These are phyloP conservation scores for Junco hyemalis DNA, from an alignment of 2,113 vertebrate species.

Conservation along the genomic window DNA sequence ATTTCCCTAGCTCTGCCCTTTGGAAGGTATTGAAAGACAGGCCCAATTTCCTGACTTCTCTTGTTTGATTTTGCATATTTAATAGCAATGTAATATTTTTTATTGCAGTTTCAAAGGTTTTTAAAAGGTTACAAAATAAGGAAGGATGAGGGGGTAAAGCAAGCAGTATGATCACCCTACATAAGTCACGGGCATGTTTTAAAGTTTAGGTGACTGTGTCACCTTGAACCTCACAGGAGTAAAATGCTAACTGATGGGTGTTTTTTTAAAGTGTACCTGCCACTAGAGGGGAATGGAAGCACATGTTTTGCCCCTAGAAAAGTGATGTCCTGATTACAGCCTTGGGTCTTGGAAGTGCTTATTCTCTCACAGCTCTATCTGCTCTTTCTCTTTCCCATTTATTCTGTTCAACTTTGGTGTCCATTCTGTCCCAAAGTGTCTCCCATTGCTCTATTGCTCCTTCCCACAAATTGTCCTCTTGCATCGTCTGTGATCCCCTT, in stretches of 20 bases:
- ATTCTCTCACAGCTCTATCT: not conserved
- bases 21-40: not conserved
- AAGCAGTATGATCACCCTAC: not conserved
- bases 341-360: not conserved
- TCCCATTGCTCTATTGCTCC: not conserved
- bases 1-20: not conserved
- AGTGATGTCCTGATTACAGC: not conserved
- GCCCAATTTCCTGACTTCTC: not conserved
- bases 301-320: not conserved
- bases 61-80: not conserved
- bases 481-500: not conserved
- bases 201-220: not conserved
- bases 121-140: not conserved
- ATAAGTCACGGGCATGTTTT: not conserved
- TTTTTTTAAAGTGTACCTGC: not conserved
- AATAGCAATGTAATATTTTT: not conserved
- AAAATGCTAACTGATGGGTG: not conserved
- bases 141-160: not conserved
- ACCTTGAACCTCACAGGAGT: not conserved
- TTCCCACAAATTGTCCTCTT: not conserved
- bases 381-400: not conserved
- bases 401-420: not conserved
- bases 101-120: not conserved
- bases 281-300: slow-evolving; percentile 61
- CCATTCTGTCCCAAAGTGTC: not conserved